Evolutionary conservation across 2,888 invertebrate genomes (phyloP), one percentile per base, ranked within the genome.

Genomic region (Anarsia innoxiella): DNA sequence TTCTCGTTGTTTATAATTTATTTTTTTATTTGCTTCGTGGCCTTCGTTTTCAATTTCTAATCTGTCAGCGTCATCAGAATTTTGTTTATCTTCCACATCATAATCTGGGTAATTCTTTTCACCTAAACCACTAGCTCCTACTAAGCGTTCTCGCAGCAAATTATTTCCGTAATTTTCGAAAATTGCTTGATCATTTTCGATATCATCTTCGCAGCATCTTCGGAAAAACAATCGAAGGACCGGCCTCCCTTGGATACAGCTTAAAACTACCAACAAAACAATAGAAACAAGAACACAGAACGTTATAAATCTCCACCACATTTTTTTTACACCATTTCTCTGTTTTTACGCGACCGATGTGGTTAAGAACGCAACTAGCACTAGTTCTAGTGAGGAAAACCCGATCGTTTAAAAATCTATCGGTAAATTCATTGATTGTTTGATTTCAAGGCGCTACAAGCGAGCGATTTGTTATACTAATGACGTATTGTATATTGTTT

Each of bases 291-390:
- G 47, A 0, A 78, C 41, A 36, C 82, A 83, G 41, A 83, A 83
- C 0, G 69, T 70, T 2, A 82, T 38, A 25, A 80, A 62, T 35
- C 82, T 51, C 50, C 79, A 75, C 82, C 75, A 79, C 83, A 82
- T 78, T 45, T 39, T 57, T 30, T 13, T 30, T 4, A 1, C 15
- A n/a, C 25, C 25, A 25, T 25, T 16, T 31, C 12, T 14, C n/a
- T n/a, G n/a, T 29, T 14, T 13, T 32, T 14, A 32, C 28, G 31
- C 34, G 31, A 35, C 25, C 13, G 36, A n/a, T 30, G 36, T 32
- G 16, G 34, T 15, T 31, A 29, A 15, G 32, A n/a, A 31, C 37
- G 33, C 31, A 25, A 46, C 45, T 42, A 41, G 43, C 28, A 25
- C 27, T 40, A 34, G 29, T n/a, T n/a, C n/a, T n/a, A n/a, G 31